These are phyloP conservation scores for Enoplosus armatus DNA, from an alignment of 2,797 vertebrate genomes.

Conservation along the genomic window DNA sequence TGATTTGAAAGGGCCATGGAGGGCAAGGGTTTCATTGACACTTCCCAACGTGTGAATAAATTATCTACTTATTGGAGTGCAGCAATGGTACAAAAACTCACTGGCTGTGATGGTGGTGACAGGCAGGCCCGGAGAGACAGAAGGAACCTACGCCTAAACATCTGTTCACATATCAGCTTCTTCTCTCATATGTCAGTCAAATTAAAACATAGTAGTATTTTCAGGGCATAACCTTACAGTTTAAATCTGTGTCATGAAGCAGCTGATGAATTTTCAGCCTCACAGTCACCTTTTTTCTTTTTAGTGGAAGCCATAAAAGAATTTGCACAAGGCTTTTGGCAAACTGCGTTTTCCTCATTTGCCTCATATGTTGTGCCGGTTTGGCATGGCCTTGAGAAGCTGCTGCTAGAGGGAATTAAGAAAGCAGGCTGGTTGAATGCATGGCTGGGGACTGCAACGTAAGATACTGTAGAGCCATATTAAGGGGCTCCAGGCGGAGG, in stretches of 20 bases:
- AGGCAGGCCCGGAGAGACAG: background rate
- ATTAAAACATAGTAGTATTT: background rate
- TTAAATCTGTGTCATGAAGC: background rate
- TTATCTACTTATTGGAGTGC: background rate
- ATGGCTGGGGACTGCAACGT: background rate
- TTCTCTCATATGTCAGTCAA: background rate
- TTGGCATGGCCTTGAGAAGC: conserved; percentile 4
- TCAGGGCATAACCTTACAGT: too few relatives aligned
- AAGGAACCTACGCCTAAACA: background rate
- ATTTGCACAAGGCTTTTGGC: conserved; percentile 7
- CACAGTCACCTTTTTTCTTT: conserved; percentile 4
- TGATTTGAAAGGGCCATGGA: background rate
- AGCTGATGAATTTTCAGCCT: conserved; percentile 1
- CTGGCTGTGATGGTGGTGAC: background rate
- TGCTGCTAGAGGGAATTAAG: background rate
- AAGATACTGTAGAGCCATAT: background rate
- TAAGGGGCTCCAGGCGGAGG: background rate
- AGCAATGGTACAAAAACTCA: background rate
- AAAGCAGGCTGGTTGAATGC: conserved; percentile 8
- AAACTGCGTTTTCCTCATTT: conserved; percentile 7
- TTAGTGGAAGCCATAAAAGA: background rate
- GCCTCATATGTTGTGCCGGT: background rate
- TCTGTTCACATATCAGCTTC: background rate
- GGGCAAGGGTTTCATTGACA: background rate
- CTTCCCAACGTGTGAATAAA: background rate